Conservation (phyloP, 2,797 vertebrate species). For the Fistularia commersonii region DNA sequence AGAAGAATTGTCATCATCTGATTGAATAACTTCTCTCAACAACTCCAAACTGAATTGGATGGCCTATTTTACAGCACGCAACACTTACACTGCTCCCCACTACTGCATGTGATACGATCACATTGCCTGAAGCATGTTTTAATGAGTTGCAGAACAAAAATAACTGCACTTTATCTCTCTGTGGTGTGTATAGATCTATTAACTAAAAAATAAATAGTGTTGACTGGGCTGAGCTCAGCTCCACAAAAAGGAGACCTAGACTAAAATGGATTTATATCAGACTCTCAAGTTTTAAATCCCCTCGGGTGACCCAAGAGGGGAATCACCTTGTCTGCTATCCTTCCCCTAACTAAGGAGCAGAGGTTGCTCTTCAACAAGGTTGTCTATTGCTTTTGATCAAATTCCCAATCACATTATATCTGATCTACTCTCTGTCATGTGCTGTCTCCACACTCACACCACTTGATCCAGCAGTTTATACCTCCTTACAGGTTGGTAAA, state of each 20-base stretch:
- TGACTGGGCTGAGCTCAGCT: slow-evolving; percentile 10
- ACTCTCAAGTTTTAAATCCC: slow-evolving; percentile 13
- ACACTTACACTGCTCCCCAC: slow-evolving; percentile 34
- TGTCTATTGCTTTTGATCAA: slow-evolving; percentile 54
- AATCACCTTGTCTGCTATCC: slow-evolving; percentile 40
- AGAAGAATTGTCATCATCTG: slow-evolving; percentile 15
- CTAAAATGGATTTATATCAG: slow-evolving; percentile 12
- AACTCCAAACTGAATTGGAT: slow-evolving; percentile 34
- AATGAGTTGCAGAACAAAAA: slow-evolving; percentile 67
- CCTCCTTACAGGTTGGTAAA: slow-evolving; percentile 42
- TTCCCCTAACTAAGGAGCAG: slow-evolving; percentile 31
- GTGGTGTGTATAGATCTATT: slow-evolving; percentile 44
- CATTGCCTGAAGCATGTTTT: slow-evolving; percentile 59
- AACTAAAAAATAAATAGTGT: slow-evolving; percentile 39
- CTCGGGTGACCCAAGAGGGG: slow-evolving; percentile 21
- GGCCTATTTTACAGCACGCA: slow-evolving; percentile 58
- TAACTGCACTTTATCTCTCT: slow-evolving; percentile 42
- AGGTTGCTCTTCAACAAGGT: slow-evolving; percentile 17
- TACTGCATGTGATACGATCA: slow-evolving; percentile 60
- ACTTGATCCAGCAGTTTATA: slow-evolving; percentile 36
- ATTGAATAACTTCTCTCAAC: slow-evolving; percentile 31
- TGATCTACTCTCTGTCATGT: not conserved
- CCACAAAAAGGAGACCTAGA: slow-evolving; percentile 9
- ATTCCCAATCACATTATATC: slow-evolving; percentile 45
- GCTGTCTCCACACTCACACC: slow-evolving; percentile 26